Evolutionary conservation across 2,113 vertebrate species (phyloP), one percentile per base, ranked within the genome.

Genomic region (Loxodonta africana): DNA sequence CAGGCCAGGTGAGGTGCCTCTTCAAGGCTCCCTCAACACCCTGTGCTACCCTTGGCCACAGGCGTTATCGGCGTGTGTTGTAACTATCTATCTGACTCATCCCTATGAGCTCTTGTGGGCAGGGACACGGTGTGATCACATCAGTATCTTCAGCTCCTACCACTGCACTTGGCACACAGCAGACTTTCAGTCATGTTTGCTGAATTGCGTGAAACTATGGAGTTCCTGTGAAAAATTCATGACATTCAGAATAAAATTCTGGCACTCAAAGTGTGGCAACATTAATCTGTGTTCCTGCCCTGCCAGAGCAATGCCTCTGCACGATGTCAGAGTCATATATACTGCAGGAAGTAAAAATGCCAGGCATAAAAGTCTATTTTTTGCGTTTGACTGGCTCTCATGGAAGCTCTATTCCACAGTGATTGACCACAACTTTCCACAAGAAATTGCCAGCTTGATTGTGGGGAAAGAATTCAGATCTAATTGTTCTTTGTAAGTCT

Each of bases 191-290:
- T 95, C 94, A 88, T 83, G 90, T 97, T 95, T 95, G 92, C 60
- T 90, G 96, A 96, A 90, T 82, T 97, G 90, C 92, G 95, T 11
- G 53, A 85, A 95, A 95, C 67, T 67, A 88, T 90, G 82, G 91
- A 95, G 95, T 90, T 97, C 81, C 65, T 97, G 88, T 89, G 94
- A 98, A 97, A 98, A 98, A 98, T 98, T 94, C 95, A 97, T 98
- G 98, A 98, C 97, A 98, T 98, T 98, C 98, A 98, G 98, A 98
- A 99, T 99, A 99, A 98, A 99, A 99, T 98, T 98, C 98, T 98
- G 96, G 95, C 97, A 98, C 97, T 98, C 99, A 98, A 99, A 99
- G 99, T 97, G 98, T 99, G 98, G 99, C 98, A 99, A 98, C 91
- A 98, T 99, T 99, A 99, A 99, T 99, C 99, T 99, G 98, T 98